Evolutionary conservation across 2,797 vertebrate genomes (phyloP).

Genomic region (Brachyalestes nurse): DNA sequence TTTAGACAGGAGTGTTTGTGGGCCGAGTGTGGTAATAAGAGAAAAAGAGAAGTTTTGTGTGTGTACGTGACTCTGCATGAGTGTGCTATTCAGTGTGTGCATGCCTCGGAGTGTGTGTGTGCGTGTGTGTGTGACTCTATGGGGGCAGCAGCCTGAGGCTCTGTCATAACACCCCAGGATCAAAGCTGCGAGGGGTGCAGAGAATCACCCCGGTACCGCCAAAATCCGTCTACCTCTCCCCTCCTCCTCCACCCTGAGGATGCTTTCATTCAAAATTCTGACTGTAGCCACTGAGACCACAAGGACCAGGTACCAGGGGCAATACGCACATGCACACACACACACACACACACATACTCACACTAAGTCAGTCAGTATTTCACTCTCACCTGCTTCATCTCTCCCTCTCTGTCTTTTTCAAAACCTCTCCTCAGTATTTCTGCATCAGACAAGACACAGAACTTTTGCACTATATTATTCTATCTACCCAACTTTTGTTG

Average conservation of each 20-base stretch:
- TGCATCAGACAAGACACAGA: too few relatives aligned
- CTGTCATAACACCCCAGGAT: slow-evolving; percentile 82
- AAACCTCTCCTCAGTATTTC: neutral
- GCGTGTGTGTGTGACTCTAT: slow-evolving; percentile 65
- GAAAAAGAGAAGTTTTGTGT: slow-evolving; percentile 13
- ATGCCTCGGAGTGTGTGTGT: neutral
- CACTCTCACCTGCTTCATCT: neutral
- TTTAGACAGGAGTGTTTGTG: slow-evolving; percentile 28
- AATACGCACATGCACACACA: neutral
- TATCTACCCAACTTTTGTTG: neutral
- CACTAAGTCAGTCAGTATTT: neutral
- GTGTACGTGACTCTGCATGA: slow-evolving; percentile 40
- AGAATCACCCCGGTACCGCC: slow-evolving; percentile 60
- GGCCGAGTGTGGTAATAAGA: slow-evolving; percentile 53
- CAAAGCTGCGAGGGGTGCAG: slow-evolving; percentile 74
- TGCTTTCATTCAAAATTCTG: slow-evolving; percentile 81
- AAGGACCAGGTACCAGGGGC: slow-evolving; percentile 62
- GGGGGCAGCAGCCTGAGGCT: slow-evolving; percentile 75
- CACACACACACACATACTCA: slow-evolving; percentile 6
- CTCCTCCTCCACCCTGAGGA: slow-evolving; percentile 67
- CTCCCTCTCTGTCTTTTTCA: neutral
- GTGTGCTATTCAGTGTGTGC: slow-evolving; percentile 27
- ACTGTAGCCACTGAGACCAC: slow-evolving; percentile 72
- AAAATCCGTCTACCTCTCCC: slow-evolving; percentile 50
- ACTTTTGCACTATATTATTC: too few relatives aligned